Base-by-base conservation (phyloP, 2,797 vertebrate genomes). In the Selene dorsalis region DNA sequence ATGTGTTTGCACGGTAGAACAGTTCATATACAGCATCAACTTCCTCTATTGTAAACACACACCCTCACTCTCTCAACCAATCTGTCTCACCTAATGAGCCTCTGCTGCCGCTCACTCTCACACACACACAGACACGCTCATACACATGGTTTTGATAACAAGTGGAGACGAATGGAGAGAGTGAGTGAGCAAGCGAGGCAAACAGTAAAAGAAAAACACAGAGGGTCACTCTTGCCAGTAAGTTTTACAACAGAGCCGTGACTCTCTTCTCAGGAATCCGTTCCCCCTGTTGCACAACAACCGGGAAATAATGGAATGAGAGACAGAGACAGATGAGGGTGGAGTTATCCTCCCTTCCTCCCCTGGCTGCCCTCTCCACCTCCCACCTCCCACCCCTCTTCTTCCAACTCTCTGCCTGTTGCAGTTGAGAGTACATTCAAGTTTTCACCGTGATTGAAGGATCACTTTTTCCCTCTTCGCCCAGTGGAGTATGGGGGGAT, bases 131-230 rank as follows among this genome's bases (percentile, higher is more conserved):
- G 72, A 80, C 90, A 77, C 79, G 50, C 68, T 72, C 83, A 57
- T 57, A 94, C 95, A 95, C 94, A 95, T 95, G 95, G 94, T 95
- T 95, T 95, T 94, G 93, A 96, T 95, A 94, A 94, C 87, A 84
- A 88, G 81, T 30, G 69, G 74, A 88, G 85, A 85, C 55, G 69
- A 90, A 88, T 69, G 84, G 84, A 87, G 90, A 80, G 88, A 92
- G 85, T 79, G 92, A 93, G 87, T 12, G 83, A 91, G 88, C 13
- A 82, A 91, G 88, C 30, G 65, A 83, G 79, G 88, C 86, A 91
- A 90, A 88, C 84, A 78, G 84, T 86, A 86, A 92, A 91, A 90
- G 88, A 92, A 93, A 94, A 93, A 94, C 80, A 92, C 92, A 91
- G 91, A 94, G 93, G 91, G 89, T 91, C 91, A 87, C 82, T 89